A percentile compares a stretch with the other conserved stretches of the same genome.
phyloP scores from a whole-genome alignment of 2,888 invertebrate species.

The Ametastegia equiseti region DNA sequence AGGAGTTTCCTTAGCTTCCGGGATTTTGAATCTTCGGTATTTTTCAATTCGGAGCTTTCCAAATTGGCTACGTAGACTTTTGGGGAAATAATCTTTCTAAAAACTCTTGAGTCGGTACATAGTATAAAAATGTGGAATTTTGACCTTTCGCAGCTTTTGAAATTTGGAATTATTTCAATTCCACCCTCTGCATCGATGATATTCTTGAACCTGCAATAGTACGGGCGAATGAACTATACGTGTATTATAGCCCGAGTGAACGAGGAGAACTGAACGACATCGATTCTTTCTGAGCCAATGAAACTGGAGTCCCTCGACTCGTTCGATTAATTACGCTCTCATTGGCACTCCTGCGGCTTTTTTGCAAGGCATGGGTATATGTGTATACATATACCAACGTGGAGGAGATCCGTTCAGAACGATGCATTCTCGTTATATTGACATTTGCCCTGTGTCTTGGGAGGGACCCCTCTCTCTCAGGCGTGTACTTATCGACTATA shows the following conservation, averaged over 20 bases:
- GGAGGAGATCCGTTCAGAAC: constrained; percentile 21
- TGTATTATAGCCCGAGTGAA: not conserved
- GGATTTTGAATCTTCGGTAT: too few species aligned
- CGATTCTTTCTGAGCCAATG: constrained; percentile 45
- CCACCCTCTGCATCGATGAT: too few species aligned
- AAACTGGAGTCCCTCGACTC: constrained; percentile 58
- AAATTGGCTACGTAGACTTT: too few species aligned
- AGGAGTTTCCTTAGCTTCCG: too few species aligned
- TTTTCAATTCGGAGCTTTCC: too few species aligned
- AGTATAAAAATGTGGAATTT: too few species aligned
- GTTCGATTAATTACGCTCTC: constrained; percentile 73
- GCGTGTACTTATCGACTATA: constrained; percentile 66
- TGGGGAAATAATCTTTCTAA: too few species aligned
- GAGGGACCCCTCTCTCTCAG: constrained; percentile 72
- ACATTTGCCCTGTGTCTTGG: constrained; percentile 70
- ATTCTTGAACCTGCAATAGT: not conserved
- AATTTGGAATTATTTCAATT: too few species aligned
- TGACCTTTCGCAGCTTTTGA: too few species aligned
- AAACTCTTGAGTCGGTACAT: too few species aligned
- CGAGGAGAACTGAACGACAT: constrained; percentile 24
- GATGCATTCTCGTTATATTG: constrained; percentile 65
- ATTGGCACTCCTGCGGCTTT: constrained; percentile 69
- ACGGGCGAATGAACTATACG: not conserved
- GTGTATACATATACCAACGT: too few species aligned
- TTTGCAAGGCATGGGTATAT: not conserved